Base-by-base conservation (phyloP, 2,888 invertebrate species). In the Zaprionus obscuricornis region DNA sequence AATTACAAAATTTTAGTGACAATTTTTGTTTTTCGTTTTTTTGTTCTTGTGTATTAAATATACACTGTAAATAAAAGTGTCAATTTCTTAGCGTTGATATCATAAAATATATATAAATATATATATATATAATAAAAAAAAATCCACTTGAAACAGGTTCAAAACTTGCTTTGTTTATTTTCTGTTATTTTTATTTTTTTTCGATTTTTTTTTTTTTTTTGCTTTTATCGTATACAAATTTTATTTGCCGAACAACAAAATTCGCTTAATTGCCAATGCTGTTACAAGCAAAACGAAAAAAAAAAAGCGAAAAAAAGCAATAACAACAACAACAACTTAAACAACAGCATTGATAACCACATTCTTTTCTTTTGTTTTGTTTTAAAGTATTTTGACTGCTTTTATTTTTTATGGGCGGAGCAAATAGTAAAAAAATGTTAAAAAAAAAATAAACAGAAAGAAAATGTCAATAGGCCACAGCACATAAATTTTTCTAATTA, bases 401-500 rank as follows among this genome's bases (percentile, higher is more conserved):
- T 68, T 65, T 68, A 65, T 69, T 65, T 59, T 6, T 65, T 55
- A 67, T 36, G 47, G 50, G 22, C 43, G 39, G 46, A 56, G 47
- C 47, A 47, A 66, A 62, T 57, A 57, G 59, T 8, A 13, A 33
- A 43, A 47, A 55, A 52, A 59, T 18, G 43, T 59, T 63, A n/a
- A n/a, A n/a, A 16, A 42, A 26, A 42, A 40, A 27, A 50, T 31
- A 34, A 1, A 51, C 43, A 17, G 37, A 64, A 51, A n/a, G n/a
- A n/a, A 60, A 78, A 62, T 72, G 82, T 82, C 79, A 79, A 82
- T 70, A 69, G 79, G 82, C 82, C 72, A 63, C 45, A 62, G 42
- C 66, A 43, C 66, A 79, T 72, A 82, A 82, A 79, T 69, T 78
- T 63, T 63, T 69, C 70, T 82, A 82, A 79, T 79, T 79, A 79